Conservation (phyloP, 1,140 invertebrate genomes). For the Lasioglossum albipes region DNA sequence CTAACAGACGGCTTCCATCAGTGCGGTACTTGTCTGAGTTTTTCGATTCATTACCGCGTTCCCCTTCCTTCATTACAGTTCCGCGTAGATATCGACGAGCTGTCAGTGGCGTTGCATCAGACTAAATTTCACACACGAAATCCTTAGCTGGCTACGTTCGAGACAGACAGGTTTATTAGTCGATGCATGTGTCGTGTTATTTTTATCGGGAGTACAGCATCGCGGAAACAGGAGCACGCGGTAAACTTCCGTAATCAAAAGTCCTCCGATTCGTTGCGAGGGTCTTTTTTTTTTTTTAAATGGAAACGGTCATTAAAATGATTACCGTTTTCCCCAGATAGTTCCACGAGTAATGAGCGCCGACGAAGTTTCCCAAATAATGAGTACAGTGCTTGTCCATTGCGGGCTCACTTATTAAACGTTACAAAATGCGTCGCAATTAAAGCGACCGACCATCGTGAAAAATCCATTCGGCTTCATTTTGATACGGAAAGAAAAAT, state of each 20-base stretch:
- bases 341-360: not conserved
- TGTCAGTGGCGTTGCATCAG: not conserved
- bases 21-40: too few relatives aligned
- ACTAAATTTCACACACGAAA: not conserved
- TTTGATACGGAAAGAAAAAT: too few relatives aligned
- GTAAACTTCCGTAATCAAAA: not conserved
- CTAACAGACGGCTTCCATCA: not conserved
- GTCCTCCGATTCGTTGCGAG: too few relatives aligned
- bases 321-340: conserved; percentile 18
- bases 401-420: conserved; percentile 23
- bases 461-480: too few relatives aligned
- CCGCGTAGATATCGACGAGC: not conserved
- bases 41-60: not conserved
- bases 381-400: conserved; percentile 7
- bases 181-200: conserved; percentile 3
- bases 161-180: conserved; percentile 9
- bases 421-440: conserved; percentile 29
- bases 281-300: conserved; percentile 12
- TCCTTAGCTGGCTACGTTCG: not conserved
- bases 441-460: not conserved
- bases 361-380: conserved; percentile 20
- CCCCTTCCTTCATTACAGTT: not conserved
- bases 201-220: not conserved
- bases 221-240: too few relatives aligned
- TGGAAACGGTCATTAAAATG: conserved; percentile 35